Evolutionary conservation across 2,888 invertebrate genomes (phyloP), one percentile per base, ranked within the genome.

Genomic region (Caradrina clavipalpis): DNA sequence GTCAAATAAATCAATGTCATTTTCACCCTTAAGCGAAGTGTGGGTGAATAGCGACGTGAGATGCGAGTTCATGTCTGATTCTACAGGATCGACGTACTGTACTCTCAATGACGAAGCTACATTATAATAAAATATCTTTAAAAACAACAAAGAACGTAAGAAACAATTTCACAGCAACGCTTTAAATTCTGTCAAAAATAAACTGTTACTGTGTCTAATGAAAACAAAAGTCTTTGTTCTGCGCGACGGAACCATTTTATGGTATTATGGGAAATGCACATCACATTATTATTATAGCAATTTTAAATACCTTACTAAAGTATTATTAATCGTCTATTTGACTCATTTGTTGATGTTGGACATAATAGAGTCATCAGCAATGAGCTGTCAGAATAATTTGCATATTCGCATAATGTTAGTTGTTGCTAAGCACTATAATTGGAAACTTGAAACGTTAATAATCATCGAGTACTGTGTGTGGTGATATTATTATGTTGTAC

Each of bases 351-450:
- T 75, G 47, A 69, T 53, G 62, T 21, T 49, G 15, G 45, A 53
- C 45, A 47, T 54, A 60, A 72, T 50, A 66, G 72, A 79, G 60
- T 78, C 60, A 78, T 63, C 54, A 60, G 31, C 63, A 64, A 56
- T 22, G 26, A 55, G 59, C 47, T 54, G 56, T 63, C 66, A 54
- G 49, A 59, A 69, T 21, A 71, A 63, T 75, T 54, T 54, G 50
- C 59, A 62, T 55, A 66, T 60, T 76, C 17, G 49, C 59, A 57
- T 60, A 35, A 56, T 54, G 56, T 71, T 75, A 61, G n/a, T 60
- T 60, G 77, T 78, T 79, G 56, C 60, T 58, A 31, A 47, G 63
- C 59, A 35, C 35, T 47, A 35, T 47, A 50, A 63, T 50, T 62
- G 49, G 56, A 60, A 69, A 78, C 51, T 35, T 45, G 64, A 74